Conservation (phyloP, 2,797 vertebrate genomes). For the Smutsia gigantea region DNA sequence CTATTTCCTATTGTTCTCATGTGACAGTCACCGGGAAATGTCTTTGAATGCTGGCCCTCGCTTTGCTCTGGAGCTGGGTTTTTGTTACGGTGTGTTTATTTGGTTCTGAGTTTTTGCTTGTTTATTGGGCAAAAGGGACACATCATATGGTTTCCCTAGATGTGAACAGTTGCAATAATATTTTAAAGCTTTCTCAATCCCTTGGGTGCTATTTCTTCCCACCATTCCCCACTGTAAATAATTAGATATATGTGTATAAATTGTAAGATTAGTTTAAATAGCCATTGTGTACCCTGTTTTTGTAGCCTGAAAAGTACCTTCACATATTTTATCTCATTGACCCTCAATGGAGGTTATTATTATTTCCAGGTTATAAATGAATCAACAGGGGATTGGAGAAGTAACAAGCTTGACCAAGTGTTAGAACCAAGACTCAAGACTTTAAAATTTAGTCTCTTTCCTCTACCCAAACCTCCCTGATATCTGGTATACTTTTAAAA, state of each 20-base stretch:
- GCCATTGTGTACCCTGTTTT: background rate
- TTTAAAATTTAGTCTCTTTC: background rate
- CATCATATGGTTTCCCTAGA: background rate
- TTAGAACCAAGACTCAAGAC: background rate
- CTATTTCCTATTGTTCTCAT: slow-evolving; percentile 72
- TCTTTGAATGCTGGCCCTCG: background rate
- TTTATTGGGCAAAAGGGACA: slow-evolving; percentile 1
- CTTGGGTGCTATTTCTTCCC: background rate
- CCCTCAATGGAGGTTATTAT: background rate
- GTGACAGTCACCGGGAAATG: background rate
- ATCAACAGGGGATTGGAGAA: background rate
- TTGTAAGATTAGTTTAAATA: background rate
- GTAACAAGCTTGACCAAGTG: background rate
- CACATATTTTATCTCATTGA: background rate
- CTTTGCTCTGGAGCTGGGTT: background rate
- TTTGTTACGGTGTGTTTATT: background rate
- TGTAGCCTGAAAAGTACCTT: slow-evolving; percentile 8
- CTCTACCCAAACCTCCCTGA: background rate
- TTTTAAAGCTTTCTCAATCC: background rate
- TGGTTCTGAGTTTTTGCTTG: background rate
- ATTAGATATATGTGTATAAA: background rate
- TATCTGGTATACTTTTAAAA: background rate
- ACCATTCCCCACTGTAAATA: background rate
- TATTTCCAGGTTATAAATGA: background rate
- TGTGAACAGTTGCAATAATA: background rate